A percentile compares a stretch with the other conserved stretches of the same genome.
These are phyloP conservation scores for Menidia menidia DNA, from an alignment of 2,797 vertebrate species.

Conservation along the genomic window DNA sequence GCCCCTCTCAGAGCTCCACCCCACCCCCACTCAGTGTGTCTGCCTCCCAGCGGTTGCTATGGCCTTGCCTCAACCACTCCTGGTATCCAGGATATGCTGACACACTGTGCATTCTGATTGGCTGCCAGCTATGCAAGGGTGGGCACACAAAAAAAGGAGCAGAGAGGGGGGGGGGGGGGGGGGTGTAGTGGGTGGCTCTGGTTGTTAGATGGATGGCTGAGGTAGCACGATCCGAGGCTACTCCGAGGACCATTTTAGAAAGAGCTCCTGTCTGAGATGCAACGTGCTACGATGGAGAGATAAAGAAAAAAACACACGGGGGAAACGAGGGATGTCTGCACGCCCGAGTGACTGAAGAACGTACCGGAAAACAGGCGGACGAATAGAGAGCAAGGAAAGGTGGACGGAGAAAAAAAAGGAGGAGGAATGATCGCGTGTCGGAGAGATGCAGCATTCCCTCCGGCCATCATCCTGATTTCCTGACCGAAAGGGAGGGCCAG, in stretches of 20 bases:
- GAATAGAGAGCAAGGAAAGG: constrained; percentile 30
- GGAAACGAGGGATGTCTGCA: constrained; percentile 26
- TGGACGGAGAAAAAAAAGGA: constrained; percentile 10
- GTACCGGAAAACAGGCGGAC: constrained; percentile 26
- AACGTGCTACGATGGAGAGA: constrained; percentile 26
- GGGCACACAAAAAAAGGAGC: constrained; percentile 38
- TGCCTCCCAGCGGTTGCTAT: constrained; percentile 67
- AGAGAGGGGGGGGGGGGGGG: constrained; percentile 29
- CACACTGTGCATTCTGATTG: constrained; percentile 75
- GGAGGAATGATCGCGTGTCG: constrained; percentile 41
- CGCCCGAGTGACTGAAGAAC: constrained; percentile 36
- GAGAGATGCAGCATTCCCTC: constrained; percentile 47
- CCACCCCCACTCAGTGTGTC: constrained; percentile 35
- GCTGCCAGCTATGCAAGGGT: constrained; percentile 66
- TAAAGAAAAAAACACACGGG: not conserved
- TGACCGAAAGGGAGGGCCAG: constrained; percentile 42
- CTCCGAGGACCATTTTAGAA: constrained; percentile 66
- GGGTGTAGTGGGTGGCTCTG: constrained; percentile 60
- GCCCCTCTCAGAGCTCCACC: constrained; percentile 7
- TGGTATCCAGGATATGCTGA: constrained; percentile 83
- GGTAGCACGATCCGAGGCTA: constrained; percentile 60
- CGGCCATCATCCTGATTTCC: constrained; percentile 52
- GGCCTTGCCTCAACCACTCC: constrained; percentile 74
- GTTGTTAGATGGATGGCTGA: constrained; percentile 70
- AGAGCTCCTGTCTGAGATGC: constrained; percentile 32